These are phyloP conservation scores for Falcunculus frontatus DNA, from an alignment of 2,113 vertebrate species.

Conservation along the genomic window DNA sequence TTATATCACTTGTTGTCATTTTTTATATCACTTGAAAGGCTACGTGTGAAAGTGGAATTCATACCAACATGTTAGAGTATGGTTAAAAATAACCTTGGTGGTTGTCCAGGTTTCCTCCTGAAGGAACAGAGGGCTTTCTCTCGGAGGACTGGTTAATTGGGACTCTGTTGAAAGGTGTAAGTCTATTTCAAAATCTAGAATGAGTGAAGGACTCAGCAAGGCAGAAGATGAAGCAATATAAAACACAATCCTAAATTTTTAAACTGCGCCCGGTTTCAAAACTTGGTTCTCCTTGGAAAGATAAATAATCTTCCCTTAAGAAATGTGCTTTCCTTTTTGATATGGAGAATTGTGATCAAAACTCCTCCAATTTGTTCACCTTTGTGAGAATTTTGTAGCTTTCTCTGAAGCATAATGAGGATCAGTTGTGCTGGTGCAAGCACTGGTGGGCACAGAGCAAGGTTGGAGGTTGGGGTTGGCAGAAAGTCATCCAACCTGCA, in stretches of 20 bases:
- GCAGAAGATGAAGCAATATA: neutral
- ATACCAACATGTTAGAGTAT: neutral
- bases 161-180: neutral
- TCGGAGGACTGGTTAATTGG: neutral
- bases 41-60: neutral
- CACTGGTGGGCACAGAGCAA: rapidly evolving
- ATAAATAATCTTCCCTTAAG: neutral
- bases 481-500: neutral
- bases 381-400: neutral
- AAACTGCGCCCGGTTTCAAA: neutral
- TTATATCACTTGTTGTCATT: constrained; percentile 22
- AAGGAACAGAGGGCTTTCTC: neutral
- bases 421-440: neutral
- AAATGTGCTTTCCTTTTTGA: neutral
- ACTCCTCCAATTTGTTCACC: neutral
- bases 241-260: neutral
- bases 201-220: neutral
- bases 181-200: neutral
- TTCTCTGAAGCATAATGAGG: neutral
- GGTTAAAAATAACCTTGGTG: constrained; percentile 29
- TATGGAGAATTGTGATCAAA: neutral
- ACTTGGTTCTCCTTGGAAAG: neutral
- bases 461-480: neutral
- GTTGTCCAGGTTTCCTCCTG: neutral
- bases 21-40: neutral